These are phyloP conservation scores for Calameuta pallipes DNA, from an alignment of 2,888 invertebrate genomes.

Conservation along the genomic window DNA sequence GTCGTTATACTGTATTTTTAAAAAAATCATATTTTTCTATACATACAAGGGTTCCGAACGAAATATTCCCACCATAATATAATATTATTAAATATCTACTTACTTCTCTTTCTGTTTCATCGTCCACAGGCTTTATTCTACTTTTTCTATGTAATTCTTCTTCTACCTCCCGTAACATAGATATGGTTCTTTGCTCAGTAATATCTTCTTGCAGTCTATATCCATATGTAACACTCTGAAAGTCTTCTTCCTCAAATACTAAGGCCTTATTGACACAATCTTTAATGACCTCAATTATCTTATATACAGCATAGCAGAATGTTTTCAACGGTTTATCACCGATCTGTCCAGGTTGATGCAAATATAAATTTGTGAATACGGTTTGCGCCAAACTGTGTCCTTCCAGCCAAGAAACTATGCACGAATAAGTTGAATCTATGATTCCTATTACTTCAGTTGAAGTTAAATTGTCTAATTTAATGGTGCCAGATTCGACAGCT, in stretches of 20 bases:
- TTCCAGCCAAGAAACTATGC: slow-evolving; percentile 97
- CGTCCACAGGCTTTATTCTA: slow-evolving; percentile 69
- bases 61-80: not conserved
- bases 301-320: slow-evolving; percentile 88
- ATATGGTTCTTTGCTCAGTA: slow-evolving; percentile 82
- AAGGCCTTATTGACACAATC: slow-evolving; percentile 89
- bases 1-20: slow-evolving; percentile 68
- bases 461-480: slow-evolving; percentile 82
- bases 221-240: slow-evolving; percentile 92
- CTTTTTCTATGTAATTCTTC: slow-evolving; percentile 85
- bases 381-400: slow-evolving; percentile 97
- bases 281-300: slow-evolving; percentile 88
- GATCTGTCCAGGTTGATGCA: slow-evolving; percentile 90
- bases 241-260: slow-evolving; percentile 96
- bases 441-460: slow-evolving; percentile 89
- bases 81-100: slow-evolving; percentile 11
- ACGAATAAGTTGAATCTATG: slow-evolving; percentile 93
- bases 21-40: not conserved
- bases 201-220: slow-evolving; percentile 86
- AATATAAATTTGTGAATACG: slow-evolving; percentile 94
- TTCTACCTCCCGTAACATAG: slow-evolving; percentile 89
- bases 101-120: slow-evolving; percentile 65
- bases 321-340: slow-evolving; percentile 85
- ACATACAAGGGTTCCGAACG: not conserved
- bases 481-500: slow-evolving; percentile 82